Conservation (phyloP, 1,140 invertebrate genomes). For the Drosophila pandora region DNA sequence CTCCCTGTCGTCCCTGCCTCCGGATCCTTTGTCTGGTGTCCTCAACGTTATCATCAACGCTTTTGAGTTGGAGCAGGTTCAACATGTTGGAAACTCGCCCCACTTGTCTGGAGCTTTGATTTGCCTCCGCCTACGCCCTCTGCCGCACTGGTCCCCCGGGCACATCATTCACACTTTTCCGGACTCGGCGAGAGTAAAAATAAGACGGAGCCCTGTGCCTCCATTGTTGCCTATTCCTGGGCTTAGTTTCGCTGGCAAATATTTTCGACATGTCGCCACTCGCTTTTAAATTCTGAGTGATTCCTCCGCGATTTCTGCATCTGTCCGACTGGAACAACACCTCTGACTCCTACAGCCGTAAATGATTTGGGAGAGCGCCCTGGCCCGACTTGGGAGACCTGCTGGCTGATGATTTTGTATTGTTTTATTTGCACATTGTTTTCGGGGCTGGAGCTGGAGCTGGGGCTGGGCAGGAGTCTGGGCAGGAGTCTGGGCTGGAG, state of each 20-base stretch:
- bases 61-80: constrained; percentile 28
- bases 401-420: constrained; percentile 51
- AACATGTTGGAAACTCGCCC: constrained; percentile 38
- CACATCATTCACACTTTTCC: constrained; percentile 26
- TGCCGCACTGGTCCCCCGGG: not conserved
- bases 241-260: too few species aligned
- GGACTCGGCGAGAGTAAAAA: not conserved
- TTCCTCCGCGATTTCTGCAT: not conserved
- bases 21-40: constrained; percentile 33
- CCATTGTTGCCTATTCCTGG: not conserved
- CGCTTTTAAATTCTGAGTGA: not conserved
- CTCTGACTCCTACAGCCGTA: not conserved
- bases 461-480: not conserved
- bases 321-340: too few species aligned
- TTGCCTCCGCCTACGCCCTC: constrained; percentile 12
- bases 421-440: constrained; percentile 65
- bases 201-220: not conserved
- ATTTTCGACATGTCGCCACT: too few species aligned
- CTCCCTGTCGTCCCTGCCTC: not conserved
- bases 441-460: constrained; percentile 6
- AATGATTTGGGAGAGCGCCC: constrained; percentile 12
- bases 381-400: not conserved
- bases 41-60: constrained; percentile 49
- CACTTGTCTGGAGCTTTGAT: constrained; percentile 46
- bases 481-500: not conserved